These are phyloP conservation scores for Plestiodon gilberti DNA, from an alignment of 2,113 vertebrate species.

Conservation along the genomic window DNA sequence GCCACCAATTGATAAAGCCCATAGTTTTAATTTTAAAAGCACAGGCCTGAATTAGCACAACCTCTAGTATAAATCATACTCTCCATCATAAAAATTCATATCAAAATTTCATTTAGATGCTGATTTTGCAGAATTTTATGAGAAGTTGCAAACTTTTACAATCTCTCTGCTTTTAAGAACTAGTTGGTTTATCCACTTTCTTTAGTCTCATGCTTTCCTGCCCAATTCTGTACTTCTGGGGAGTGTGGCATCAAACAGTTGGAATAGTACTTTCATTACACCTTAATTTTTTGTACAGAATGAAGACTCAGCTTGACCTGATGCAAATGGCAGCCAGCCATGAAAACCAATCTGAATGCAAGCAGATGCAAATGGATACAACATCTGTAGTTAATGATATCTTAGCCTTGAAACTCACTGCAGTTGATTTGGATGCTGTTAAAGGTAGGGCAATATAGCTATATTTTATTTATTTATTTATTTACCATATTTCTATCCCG, in stretches of 20 bases:
- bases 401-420: conserved; percentile 60
- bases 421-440: conserved; percentile 2
- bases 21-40: neutral
- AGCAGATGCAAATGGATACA: conserved; percentile 59
- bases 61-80: neutral
- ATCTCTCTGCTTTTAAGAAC: too few species aligned
- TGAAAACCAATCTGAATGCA: conserved; percentile 50
- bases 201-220: neutral
- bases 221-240: neutral
- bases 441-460: conserved; percentile 48
- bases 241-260: neutral
- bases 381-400: conserved; percentile 69
- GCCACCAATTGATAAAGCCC: neutral
- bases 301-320: conserved; percentile 75
- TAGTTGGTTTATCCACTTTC: neutral
- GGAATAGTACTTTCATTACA: neutral
- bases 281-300: conserved; percentile 50
- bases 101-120: neutral
- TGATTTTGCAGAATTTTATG: neutral
- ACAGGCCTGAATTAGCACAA: neutral
- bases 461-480: too few species aligned
- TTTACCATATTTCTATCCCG: too few species aligned
- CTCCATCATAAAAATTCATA: neutral
- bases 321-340: conserved; percentile 63
- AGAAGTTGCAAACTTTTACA: neutral